Conservation (phyloP, 2,113 vertebrate species). For the Strix aluco region DNA sequence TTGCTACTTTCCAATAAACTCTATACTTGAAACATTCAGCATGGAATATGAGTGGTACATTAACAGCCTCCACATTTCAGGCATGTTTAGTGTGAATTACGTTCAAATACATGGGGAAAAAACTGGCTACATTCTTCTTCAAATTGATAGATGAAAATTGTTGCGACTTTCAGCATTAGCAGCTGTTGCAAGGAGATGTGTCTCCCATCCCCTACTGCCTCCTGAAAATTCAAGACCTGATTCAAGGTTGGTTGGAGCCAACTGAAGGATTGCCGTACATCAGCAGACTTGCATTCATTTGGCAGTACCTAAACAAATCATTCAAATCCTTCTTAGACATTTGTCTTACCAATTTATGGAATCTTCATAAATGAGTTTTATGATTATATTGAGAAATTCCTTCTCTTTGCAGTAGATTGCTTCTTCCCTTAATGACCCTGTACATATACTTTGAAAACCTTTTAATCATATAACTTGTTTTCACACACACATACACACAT, state of each 20-base stretch:
- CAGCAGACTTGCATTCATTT: neutral
- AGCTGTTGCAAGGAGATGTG: neutral
- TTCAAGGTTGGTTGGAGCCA: neutral
- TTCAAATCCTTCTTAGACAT: neutral
- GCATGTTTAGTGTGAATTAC: neutral
- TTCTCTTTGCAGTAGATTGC: neutral
- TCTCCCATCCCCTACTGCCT: neutral
- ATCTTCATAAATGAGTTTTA: neutral
- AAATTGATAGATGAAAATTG: neutral
- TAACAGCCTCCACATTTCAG: neutral
- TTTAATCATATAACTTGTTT: neutral
- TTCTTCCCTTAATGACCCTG: neutral
- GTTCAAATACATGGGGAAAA: neutral
- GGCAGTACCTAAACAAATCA: neutral
- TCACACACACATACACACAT: neutral
- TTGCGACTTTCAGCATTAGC: neutral
- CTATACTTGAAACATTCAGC: neutral
- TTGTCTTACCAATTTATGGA: neutral
- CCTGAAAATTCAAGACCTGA: neutral
- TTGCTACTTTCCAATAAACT: neutral
- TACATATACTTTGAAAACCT: neutral
- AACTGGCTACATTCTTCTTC: neutral
- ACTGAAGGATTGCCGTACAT: neutral
- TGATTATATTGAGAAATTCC: neutral
- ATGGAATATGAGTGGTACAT: neutral